A percentile compares a stretch with the other conserved stretches of the same genome.
phyloP scores from a whole-genome alignment of 1,140 invertebrate genomes.

The Colletes latitarsis region DNA sequence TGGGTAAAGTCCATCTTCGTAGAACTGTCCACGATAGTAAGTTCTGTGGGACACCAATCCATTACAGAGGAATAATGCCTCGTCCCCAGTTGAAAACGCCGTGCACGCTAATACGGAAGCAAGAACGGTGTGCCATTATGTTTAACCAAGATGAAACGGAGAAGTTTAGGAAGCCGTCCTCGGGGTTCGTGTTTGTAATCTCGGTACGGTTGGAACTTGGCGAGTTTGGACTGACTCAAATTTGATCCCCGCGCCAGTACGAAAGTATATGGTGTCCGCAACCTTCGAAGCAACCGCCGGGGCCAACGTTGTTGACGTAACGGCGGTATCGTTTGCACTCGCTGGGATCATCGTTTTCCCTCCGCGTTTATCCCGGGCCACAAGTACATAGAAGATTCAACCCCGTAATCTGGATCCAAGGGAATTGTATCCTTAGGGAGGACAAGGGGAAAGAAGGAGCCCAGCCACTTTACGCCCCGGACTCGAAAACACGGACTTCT shows the following conservation, averaged over 20 bases:
- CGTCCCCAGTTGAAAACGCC: no score
- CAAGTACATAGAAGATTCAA: constrained; percentile 23
- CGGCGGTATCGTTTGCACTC: constrained; percentile 30
- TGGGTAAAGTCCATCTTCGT: no score
- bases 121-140: background rate
- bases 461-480: constrained; percentile 32
- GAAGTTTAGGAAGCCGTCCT: background rate
- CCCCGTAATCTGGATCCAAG: constrained; percentile 37
- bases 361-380: constrained; percentile 28
- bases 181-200: background rate
- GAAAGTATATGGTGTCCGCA: background rate
- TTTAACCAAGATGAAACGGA: background rate
- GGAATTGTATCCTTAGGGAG: constrained; percentile 37
- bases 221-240: background rate
- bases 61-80: background rate
- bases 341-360: constrained; percentile 17
- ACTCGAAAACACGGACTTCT: constrained; percentile 30
- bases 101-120: background rate
- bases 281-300: background rate
- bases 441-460: background rate
- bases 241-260: background rate
- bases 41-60: background rate
- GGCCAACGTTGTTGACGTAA: constrained; percentile 19
- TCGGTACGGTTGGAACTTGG: background rate
- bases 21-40: background rate